Percentiles rank a stretch among this genome's conserved stretches.
Conservation (phyloP, 2,797 vertebrate species). For the Morelia viridis region DNA sequence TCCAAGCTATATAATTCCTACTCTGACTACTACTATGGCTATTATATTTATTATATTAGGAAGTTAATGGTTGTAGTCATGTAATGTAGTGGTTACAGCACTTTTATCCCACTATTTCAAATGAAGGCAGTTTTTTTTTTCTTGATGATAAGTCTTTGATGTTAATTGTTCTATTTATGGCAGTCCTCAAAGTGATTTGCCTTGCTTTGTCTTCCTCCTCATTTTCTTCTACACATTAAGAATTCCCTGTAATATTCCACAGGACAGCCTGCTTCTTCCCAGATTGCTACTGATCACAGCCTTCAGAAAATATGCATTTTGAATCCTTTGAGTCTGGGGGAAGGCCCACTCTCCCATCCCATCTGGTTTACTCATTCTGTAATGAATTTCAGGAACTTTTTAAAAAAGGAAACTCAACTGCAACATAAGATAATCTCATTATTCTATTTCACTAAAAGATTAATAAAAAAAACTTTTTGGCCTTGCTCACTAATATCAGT, state of each 20-base stretch:
- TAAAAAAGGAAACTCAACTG: background rate
- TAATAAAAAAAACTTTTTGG: background rate
- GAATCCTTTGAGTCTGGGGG: too few relatives aligned
- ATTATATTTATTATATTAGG: background rate
- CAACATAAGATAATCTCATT: background rate
- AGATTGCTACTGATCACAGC: background rate
- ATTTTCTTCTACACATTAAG: background rate
- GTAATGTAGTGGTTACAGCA: background rate
- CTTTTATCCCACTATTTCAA: background rate
- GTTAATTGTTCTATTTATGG: background rate
- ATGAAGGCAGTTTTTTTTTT: background rate
- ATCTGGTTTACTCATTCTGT: background rate
- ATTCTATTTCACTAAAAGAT: background rate
- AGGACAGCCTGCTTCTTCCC: background rate
- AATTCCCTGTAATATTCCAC: background rate
- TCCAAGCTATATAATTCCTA: background rate
- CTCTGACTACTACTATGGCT: background rate
- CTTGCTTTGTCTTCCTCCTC: background rate
- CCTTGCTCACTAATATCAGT: background rate
- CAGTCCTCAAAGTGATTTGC: background rate
- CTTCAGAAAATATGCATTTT: background rate
- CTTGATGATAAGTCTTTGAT: background rate
- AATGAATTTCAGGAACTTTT: background rate
- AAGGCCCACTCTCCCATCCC: background rate
- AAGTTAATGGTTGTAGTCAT: background rate